These are phyloP conservation scores for Anguilla anguilla DNA, from an alignment of 2,797 vertebrate genomes.

Conservation along the genomic window DNA sequence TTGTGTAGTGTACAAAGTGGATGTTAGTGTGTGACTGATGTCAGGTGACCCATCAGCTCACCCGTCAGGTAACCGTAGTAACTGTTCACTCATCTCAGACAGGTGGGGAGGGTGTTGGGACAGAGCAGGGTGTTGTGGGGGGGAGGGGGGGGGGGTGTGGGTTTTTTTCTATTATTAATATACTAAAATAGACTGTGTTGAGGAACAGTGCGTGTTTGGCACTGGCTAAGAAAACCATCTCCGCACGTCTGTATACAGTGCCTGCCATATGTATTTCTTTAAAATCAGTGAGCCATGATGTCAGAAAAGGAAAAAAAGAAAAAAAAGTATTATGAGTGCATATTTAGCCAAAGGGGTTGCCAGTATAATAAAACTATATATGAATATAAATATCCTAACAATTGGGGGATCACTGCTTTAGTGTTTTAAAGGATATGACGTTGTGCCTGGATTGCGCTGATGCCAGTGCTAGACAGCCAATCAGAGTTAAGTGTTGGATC, in stretches of 20 bases:
- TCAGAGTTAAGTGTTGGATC: constrained; percentile 52
- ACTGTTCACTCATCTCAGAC: background rate
- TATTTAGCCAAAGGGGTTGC: constrained; percentile 81
- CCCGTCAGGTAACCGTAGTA: background rate
- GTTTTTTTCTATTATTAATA: constrained; percentile 61
- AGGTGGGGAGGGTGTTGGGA: constrained; percentile 50
- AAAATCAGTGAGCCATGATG: constrained; percentile 72
- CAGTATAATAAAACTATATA: constrained; percentile 59
- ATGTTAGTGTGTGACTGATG: constrained; percentile 1
- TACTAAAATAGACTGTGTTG: constrained; percentile 67
- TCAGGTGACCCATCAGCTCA: too few relatives aligned
- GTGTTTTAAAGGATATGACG: constrained; percentile 65
- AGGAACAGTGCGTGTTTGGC: constrained; percentile 60
- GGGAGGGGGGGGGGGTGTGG: constrained; percentile 53
- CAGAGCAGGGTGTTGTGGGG: constrained; percentile 25
- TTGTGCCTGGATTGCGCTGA: constrained; percentile 60
- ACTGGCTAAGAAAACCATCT: constrained; percentile 62
- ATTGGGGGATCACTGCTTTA: constrained; percentile 64
- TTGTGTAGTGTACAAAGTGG: constrained; percentile 5
- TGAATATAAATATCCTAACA: constrained; percentile 47
- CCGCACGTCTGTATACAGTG: constrained; percentile 75
- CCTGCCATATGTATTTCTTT: constrained; percentile 71
- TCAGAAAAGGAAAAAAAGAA: constrained; percentile 61
- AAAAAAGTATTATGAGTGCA: constrained; percentile 73
- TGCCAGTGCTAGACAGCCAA: constrained; percentile 45